A percentile compares a stretch with the other conserved stretches of the same genome.
Conservation (phyloP, 2,888 invertebrate genomes). For the Volucella inflata region DNA sequence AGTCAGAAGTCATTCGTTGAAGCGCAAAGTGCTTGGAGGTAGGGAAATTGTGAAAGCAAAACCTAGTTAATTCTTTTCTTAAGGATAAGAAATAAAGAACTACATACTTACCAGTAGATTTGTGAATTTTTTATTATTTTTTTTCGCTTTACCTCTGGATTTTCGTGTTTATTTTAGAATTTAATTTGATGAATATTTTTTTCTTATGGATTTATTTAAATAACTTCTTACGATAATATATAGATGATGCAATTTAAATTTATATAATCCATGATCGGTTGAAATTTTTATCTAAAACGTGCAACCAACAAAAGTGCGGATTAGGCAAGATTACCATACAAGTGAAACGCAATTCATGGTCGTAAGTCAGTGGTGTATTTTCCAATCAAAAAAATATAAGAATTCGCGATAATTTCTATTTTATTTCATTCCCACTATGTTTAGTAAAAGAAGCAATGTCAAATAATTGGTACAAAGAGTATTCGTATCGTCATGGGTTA, state of each 20-base stretch:
- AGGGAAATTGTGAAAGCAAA: neutral
- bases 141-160: too few relatives aligned
- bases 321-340: too few relatives aligned
- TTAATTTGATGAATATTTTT: neutral
- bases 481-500: too few relatives aligned
- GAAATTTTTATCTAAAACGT: neutral
- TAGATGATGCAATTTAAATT: constrained; percentile 18
- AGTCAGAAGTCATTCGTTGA: constrained; percentile 35
- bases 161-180: too few relatives aligned
- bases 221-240: neutral
- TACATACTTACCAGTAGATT: neutral
- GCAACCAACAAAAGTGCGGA: neutral
- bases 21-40: constrained; percentile 26
- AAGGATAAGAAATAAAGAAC: neutral
- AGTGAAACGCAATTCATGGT: too few relatives aligned
- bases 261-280: constrained; percentile 13
- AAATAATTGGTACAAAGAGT: too few relatives aligned
- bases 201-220: neutral
- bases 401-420: too few relatives aligned
- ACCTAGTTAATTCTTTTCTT: neutral
- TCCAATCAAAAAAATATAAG: too few relatives aligned
- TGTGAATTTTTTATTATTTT: neutral
- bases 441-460: too few relatives aligned
- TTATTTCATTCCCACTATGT: too few relatives aligned
- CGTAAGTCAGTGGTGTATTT: too few relatives aligned